These are phyloP conservation scores for Drosophila maculinotata DNA, from an alignment of 2,888 invertebrate genomes.

Conservation along the genomic window DNA sequence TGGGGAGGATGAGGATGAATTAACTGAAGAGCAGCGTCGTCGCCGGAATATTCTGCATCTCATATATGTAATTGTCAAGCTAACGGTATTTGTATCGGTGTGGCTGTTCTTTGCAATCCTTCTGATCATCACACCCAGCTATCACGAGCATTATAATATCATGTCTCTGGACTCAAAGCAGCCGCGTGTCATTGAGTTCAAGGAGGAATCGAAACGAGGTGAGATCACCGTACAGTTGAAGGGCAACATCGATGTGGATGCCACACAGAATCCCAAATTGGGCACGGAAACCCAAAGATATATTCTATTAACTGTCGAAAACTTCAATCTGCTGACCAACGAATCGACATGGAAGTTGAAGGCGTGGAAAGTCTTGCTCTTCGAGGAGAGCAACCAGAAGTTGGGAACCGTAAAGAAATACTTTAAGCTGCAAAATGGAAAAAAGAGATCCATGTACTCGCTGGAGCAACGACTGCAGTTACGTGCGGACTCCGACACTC, in stretches of 20 bases:
- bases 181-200: not conserved
- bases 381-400: not conserved
- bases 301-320: not conserved
- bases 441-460: not conserved
- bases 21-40: conserved; percentile 20
- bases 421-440: not conserved
- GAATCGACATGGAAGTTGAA: conserved; percentile 14
- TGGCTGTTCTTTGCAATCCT: conserved; percentile 34
- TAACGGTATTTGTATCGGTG: conserved; percentile 4
- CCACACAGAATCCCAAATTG: conserved; percentile 6
- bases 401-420: not conserved
- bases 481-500: conserved; percentile 62
- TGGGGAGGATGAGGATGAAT: conserved; percentile 3
- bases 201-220: not conserved
- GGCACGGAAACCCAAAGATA: not conserved
- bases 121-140: conserved; percentile 10
- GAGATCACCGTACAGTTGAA: conserved; percentile 8
- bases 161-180: conserved; percentile 10
- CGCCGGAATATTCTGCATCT: not conserved
- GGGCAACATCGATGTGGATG: conserved; percentile 27
- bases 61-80: conserved; percentile 7
- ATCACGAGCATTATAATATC: not conserved
- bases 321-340: conserved; percentile 1
- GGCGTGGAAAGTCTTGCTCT: conserved; percentile 13
- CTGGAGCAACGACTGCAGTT: not conserved